Percentiles rank a stretch among this genome's conserved stretches.
Evolutionary conservation across 2,888 invertebrate species (phyloP).

Genomic region (Fragum whitleyi): DNA sequence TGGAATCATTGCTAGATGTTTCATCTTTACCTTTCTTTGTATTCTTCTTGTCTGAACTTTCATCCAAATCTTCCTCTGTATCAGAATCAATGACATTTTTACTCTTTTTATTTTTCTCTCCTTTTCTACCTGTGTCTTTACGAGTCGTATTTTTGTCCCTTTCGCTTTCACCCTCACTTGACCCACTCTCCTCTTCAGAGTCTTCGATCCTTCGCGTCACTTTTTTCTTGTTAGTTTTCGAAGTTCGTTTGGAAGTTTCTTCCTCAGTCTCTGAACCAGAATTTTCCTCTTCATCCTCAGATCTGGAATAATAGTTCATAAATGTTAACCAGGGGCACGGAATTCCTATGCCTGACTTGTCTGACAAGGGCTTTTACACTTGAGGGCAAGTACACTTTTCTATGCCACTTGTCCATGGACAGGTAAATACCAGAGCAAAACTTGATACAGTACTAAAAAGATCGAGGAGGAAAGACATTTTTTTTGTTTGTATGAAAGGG

Average conservation of each 20-base stretch:
- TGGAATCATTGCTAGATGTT: conserved; percentile 28
- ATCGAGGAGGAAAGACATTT: too few species aligned
- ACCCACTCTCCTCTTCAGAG: conserved; percentile 6
- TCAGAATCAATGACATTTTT: conserved; percentile 57
- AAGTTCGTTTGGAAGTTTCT: conserved; percentile 8
- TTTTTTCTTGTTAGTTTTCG: neutral
- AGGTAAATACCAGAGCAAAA: too few species aligned
- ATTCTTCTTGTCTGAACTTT: conserved; percentile 38
- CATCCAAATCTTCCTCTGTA: conserved; percentile 27
- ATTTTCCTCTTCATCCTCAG: conserved; percentile 52
- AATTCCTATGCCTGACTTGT: too few species aligned
- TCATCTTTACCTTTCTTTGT: conserved; percentile 43
- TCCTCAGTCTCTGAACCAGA: conserved; percentile 47
- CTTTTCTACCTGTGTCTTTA: neutral
- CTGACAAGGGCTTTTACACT: too few species aligned
- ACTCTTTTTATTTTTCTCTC: conserved; percentile 40
- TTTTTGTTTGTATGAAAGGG: too few species aligned
- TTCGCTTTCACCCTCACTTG: conserved; percentile 30
- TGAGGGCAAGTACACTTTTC: too few species aligned
- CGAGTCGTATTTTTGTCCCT: conserved; percentile 21
- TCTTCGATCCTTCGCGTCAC: neutral
- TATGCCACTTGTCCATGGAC: too few species aligned
- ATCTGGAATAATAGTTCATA: conserved; percentile 23
- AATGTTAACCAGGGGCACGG: too few species aligned
- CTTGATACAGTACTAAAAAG: too few species aligned